Evolutionary conservation across 1,140 invertebrate species (phyloP).

Genomic region (Phymorhynchus buccinoides): DNA sequence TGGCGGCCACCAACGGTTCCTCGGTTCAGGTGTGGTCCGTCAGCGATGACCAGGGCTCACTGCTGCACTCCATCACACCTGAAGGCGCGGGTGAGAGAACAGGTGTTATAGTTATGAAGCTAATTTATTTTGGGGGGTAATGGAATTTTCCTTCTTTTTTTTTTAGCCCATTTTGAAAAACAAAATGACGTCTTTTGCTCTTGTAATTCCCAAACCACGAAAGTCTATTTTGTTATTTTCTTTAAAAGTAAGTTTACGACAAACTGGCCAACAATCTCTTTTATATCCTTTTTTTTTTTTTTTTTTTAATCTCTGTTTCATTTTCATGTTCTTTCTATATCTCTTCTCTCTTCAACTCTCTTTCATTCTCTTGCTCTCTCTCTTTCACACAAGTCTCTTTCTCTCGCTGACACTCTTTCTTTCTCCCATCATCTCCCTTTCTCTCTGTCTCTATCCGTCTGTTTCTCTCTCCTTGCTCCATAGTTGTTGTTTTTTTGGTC

Average conservation of each 20-base stretch:
- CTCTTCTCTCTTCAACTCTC: neutral
- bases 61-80: slow-evolving; percentile 33
- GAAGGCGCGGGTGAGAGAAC: neutral
- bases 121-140: too few species aligned
- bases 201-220: too few species aligned
- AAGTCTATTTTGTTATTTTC: too few species aligned
- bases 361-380: neutral
- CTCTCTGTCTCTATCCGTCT: neutral
- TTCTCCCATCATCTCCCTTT: neutral
- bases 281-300: neutral
- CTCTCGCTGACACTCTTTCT: neutral
- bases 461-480: neutral
- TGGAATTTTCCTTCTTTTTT: too few species aligned
- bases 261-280: too few species aligned
- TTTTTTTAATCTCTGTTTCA: neutral
- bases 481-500: too few species aligned
- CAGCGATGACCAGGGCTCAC: slow-evolving; percentile 30
- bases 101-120: too few species aligned
- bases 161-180: too few species aligned
- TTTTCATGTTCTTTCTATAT: neutral
- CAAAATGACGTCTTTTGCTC: too few species aligned
- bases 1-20: slow-evolving; percentile 49
- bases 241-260: too few species aligned
- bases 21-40: slow-evolving; percentile 51
- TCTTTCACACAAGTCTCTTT: neutral